A percentile compares a stretch with the other conserved stretches of the same genome.
phyloP scores from a whole-genome alignment of 2,113 vertebrate genomes.

The Poeciliopsis turrubarensis region DNA sequence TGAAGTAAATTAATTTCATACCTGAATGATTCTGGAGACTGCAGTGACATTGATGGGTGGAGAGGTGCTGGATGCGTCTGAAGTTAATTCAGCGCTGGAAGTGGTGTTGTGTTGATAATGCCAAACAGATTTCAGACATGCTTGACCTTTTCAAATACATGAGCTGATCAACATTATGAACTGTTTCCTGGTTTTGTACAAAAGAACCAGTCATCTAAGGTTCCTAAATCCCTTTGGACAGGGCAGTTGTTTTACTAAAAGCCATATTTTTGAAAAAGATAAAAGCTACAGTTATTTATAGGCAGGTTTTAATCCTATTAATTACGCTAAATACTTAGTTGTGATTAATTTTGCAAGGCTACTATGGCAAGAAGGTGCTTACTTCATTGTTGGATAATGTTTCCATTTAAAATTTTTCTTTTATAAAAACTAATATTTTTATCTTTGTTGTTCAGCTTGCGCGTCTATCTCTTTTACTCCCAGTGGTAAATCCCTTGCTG shows the following conservation, averaged over 20 bases:
- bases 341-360: slow-evolving; percentile 29
- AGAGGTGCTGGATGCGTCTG: slow-evolving; percentile 18
- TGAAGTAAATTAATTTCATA: slow-evolving; percentile 71
- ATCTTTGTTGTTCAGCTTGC: not conserved
- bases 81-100: slow-evolving; percentile 28
- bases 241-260: slow-evolving; percentile 20
- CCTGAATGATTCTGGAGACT: slow-evolving; percentile 47
- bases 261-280: slow-evolving; percentile 21
- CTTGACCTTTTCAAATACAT: slow-evolving; percentile 25
- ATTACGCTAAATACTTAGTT: slow-evolving; percentile 27
- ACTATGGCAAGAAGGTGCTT: slow-evolving; percentile 19
- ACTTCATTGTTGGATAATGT: slow-evolving; percentile 20
- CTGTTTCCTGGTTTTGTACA: slow-evolving; percentile 22
- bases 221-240: slow-evolving; percentile 15
- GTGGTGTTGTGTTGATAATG: slow-evolving; percentile 10
- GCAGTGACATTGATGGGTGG: slow-evolving; percentile 43
- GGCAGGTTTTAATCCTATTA: slow-evolving; percentile 18
- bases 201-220: slow-evolving; percentile 24
- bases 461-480: slow-evolving; percentile 17
- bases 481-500: slow-evolving; percentile 1
- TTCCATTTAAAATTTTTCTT: not conserved
- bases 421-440: not conserved
- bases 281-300: slow-evolving; percentile 34
- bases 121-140: slow-evolving; percentile 13
- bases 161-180: slow-evolving; percentile 13